These are phyloP conservation scores for Amphipoea lucens DNA, from an alignment of 2,888 invertebrate genomes.

Conservation along the genomic window DNA sequence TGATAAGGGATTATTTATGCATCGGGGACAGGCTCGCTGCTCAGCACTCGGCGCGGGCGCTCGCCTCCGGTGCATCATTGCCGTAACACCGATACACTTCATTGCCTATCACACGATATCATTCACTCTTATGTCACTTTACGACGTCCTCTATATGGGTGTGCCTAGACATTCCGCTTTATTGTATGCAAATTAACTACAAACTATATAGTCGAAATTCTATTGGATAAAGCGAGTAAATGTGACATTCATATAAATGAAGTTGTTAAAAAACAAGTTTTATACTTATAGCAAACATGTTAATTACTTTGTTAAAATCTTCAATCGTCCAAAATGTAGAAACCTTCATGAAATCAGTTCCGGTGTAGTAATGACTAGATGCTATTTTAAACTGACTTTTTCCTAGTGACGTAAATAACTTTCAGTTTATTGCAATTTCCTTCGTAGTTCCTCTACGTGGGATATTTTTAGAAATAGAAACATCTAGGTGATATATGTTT, in stretches of 20 bases:
- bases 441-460: conserved; percentile 11
- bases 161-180: conserved; percentile 60
- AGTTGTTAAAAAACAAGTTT: conserved; percentile 27
- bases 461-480: conserved; percentile 29
- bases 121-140: conserved; percentile 59
- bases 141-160: conserved; percentile 52
- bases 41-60: conserved; percentile 43
- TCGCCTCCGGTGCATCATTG: conserved; percentile 64
- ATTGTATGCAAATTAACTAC: conserved; percentile 69
- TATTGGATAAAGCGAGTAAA: conserved; percentile 46
- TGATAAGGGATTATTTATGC: conserved; percentile 81
- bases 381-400: conserved; percentile 24
- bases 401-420: neutral
- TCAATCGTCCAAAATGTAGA: neutral
- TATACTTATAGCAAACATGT: conserved; percentile 5
- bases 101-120: conserved; percentile 58
- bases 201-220: conserved; percentile 49
- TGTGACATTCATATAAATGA: conserved; percentile 52
- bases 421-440: conserved; percentile 30
- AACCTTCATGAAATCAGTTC: conserved; percentile 13
- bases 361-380: neutral
- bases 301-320: conserved; percentile 13
- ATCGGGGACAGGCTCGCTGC: conserved; percentile 70
- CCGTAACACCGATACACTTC: conserved; percentile 67
- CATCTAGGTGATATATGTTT: conserved; percentile 22